A percentile compares a stretch with the other conserved stretches of the same genome.
These are phyloP conservation scores for Agrypnia vestita DNA, from an alignment of 1,140 invertebrate genomes.

Conservation along the genomic window DNA sequence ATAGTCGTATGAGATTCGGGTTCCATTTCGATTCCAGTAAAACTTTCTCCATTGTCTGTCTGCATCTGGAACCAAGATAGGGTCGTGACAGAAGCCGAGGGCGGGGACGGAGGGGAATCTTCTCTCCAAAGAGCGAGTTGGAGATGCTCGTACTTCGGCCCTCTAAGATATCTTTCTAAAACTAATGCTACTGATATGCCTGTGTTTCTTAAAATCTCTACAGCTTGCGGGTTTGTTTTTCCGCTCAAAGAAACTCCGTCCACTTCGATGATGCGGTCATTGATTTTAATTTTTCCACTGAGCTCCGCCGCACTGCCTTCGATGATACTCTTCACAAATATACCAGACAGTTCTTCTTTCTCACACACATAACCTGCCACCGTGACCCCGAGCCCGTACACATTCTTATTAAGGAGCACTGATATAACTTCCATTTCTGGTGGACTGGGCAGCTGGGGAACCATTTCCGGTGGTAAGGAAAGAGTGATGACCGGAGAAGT, in stretches of 20 bases:
- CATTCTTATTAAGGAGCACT: conserved; percentile 78
- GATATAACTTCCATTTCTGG: conserved; percentile 76
- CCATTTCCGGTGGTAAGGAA: conserved; percentile 65
- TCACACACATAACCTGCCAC: conserved; percentile 82
- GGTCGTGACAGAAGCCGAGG: conserved; percentile 82
- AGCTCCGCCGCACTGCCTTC: conserved; percentile 92
- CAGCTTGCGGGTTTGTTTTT: conserved; percentile 92
- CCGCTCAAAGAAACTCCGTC: conserved; percentile 87
- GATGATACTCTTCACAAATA: conserved; percentile 96
- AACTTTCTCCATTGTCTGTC: conserved; percentile 74
- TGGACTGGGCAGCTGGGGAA: conserved; percentile 65
- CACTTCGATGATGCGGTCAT: conserved; percentile 93
- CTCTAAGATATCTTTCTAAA: conserved; percentile 88
- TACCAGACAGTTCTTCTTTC: conserved; percentile 91
- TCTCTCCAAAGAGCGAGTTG: conserved; percentile 87
- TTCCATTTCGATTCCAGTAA: conserved; percentile 77
- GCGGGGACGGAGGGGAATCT: conserved; percentile 77
- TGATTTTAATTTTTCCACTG: conserved; percentile 90
- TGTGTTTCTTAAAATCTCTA: conserved; percentile 89
- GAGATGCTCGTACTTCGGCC: conserved; percentile 91
- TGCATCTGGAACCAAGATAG: conserved; percentile 82
- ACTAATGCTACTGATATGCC: conserved; percentile 85
- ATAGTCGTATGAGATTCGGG: conserved; percentile 78
- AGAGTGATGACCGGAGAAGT: conserved; percentile 68
- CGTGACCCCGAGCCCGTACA: conserved; percentile 79